Evolutionary conservation across 2,888 invertebrate genomes (phyloP).

Genomic region (Anorthoa munda): DNA sequence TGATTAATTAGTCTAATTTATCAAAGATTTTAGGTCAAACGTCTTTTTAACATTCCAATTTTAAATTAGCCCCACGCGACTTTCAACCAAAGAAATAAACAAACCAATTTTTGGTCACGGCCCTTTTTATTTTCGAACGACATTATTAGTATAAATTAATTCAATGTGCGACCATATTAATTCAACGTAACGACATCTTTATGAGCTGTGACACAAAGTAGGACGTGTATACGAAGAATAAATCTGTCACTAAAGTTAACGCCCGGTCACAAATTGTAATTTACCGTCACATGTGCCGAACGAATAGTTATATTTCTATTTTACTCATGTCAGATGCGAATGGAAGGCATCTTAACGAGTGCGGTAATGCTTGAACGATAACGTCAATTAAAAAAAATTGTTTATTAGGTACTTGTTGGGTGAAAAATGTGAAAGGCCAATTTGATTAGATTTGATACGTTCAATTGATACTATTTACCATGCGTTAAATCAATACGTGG

Average conservation of each 20-base stretch:
- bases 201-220: conserved; percentile 88
- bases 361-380: conserved; percentile 15
- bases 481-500: too few relatives aligned
- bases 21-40: conserved; percentile 55
- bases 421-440: background rate
- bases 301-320: conserved; percentile 73
- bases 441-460: background rate
- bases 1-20: conserved; percentile 48
- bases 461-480: conserved; percentile 7
- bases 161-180: conserved; percentile 82
- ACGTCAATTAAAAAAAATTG: conserved; percentile 15
- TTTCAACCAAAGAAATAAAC: conserved; percentile 47
- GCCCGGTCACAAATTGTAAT: conserved; percentile 88
- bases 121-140: conserved; percentile 70
- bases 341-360: conserved; percentile 41
- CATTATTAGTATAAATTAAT: conserved; percentile 82
- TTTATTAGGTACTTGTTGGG: background rate
- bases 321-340: conserved; percentile 53
- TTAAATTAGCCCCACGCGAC: conserved; percentile 55
- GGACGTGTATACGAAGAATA: conserved; percentile 86
- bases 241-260: conserved; percentile 87
- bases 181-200: conserved; percentile 87
- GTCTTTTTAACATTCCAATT: conserved; percentile 35
- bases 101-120: conserved; percentile 55
- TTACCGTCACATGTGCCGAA: conserved; percentile 81